Percentiles rank a stretch among this genome's conserved stretches.
phyloP scores from a whole-genome alignment of 2,113 vertebrate species.

The Brachirus orientalis region DNA sequence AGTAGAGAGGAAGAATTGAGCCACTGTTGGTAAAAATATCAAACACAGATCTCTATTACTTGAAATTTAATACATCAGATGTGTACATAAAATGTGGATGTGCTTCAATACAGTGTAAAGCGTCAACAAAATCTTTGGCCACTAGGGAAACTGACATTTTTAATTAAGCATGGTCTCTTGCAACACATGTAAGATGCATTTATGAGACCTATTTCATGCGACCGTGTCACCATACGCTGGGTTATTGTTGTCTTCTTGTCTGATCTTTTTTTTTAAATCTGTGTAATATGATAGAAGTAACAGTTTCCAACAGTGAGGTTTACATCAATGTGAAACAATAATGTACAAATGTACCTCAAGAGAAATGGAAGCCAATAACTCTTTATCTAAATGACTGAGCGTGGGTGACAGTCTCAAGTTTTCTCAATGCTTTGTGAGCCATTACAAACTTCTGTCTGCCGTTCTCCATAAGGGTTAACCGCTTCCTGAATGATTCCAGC shows the following conservation, averaged over 20 bases:
- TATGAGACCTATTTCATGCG: slow-evolving; percentile 19
- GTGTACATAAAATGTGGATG: slow-evolving; percentile 8
- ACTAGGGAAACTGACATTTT: slow-evolving; percentile 1
- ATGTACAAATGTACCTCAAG: slow-evolving; percentile 4
- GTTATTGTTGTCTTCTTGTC: neutral
- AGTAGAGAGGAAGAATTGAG: slow-evolving; percentile 13
- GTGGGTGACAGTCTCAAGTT: slow-evolving; percentile 18
- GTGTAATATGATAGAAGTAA: neutral
- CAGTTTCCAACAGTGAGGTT: neutral
- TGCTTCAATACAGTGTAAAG: neutral
- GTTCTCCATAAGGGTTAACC: slow-evolving; percentile 57
- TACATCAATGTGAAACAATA: neutral
- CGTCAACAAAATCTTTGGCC: slow-evolving; percentile 20
- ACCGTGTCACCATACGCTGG: neutral
- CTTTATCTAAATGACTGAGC: slow-evolving; percentile 14
- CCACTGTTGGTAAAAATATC: slow-evolving; percentile 6
- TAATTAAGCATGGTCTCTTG: too few species aligned
- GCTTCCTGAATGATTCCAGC: slow-evolving; percentile 58
- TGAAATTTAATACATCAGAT: slow-evolving; percentile 25
- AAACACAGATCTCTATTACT: slow-evolving; percentile 7
- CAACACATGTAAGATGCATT: too few species aligned
- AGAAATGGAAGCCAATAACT: neutral
- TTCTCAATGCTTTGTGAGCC: slow-evolving; percentile 43
- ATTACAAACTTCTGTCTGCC: slow-evolving; percentile 22
- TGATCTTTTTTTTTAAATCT: slow-evolving; percentile 8